phyloP scores from a whole-genome alignment of 2,113 vertebrate genomes.

The Actinemys pallida region DNA sequence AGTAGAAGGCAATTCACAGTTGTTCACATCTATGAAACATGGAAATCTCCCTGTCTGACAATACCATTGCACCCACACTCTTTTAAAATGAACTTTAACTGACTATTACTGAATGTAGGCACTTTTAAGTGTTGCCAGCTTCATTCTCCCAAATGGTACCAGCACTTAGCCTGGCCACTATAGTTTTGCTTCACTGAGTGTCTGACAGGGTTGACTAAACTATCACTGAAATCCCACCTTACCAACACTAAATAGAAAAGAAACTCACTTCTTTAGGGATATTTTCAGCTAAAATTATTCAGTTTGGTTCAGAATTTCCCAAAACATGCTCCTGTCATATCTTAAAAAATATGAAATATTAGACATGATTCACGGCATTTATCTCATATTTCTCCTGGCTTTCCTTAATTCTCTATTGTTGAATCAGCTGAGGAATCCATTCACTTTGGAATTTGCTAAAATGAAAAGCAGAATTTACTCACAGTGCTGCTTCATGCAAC shows the following conservation, averaged over 20 bases:
- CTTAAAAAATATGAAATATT: background rate
- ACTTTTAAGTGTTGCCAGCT: background rate
- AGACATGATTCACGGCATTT: background rate
- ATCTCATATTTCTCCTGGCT: background rate
- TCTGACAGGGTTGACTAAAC: background rate
- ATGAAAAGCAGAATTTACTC: background rate
- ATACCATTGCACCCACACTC: background rate
- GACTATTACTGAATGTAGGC: background rate
- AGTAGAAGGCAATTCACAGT: background rate
- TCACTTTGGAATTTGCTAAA: background rate
- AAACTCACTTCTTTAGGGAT: background rate
- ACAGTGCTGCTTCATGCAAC: background rate
- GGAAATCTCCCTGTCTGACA: background rate
- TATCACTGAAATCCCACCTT: background rate
- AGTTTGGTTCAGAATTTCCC: background rate
- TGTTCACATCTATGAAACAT: background rate
- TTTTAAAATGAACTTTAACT: background rate
- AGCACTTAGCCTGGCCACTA: background rate
- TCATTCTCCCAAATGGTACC: background rate
- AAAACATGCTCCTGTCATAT: background rate
- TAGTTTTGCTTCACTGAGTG: background rate
- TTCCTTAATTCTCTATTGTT: background rate
- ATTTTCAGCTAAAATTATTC: background rate
- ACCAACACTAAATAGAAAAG: background rate
- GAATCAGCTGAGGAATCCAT: background rate